Percentiles rank a stretch among this genome's conserved stretches.
Conservation (phyloP, 1,140 invertebrate genomes). For the Grapholita molesta region DNA sequence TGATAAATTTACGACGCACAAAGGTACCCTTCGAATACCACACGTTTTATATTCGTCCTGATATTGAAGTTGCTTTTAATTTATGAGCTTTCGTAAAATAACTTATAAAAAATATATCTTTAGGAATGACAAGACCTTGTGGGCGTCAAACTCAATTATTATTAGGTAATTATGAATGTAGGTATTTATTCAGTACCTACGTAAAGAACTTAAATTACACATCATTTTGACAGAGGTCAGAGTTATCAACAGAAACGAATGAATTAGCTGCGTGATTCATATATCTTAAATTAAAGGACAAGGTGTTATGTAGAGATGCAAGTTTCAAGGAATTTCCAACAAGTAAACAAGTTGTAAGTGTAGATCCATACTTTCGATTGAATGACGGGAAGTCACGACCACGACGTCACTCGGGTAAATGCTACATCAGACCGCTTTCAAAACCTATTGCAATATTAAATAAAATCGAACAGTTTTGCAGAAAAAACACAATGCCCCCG, state of each 20-base stretch:
- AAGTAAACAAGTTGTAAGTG: neutral
- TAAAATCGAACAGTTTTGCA: neutral
- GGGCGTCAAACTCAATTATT: slow-evolving; percentile 24
- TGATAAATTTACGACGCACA: slow-evolving; percentile 48
- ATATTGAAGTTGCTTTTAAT: slow-evolving; percentile 61
- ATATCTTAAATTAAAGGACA: neutral
- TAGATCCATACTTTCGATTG: slow-evolving; percentile 4
- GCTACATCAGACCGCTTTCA: slow-evolving; percentile 2
- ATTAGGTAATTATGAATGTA: neutral
- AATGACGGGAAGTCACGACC: slow-evolving; percentile 18
- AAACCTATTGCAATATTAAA: slow-evolving; percentile 10
- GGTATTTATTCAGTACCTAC: no score
- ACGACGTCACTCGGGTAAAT: slow-evolving; percentile 1
- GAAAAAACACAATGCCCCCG: neutral
- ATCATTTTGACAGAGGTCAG: slow-evolving; percentile 4
- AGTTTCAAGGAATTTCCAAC: neutral
- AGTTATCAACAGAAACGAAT: neutral
- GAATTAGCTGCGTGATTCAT: neutral
- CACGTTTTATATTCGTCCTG: slow-evolving; percentile 50
- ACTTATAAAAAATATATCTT: slow-evolving; percentile 22
- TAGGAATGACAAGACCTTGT: slow-evolving; percentile 33
- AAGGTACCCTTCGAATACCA: slow-evolving; percentile 44
- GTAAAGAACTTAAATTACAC: slow-evolving; percentile 4
- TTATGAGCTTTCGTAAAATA: slow-evolving; percentile 37
- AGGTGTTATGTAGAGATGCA: neutral